Evolutionary conservation across 2,797 vertebrate species (phyloP), one percentile per base, ranked within the genome.

Genomic region (Pristis pectinata): DNA sequence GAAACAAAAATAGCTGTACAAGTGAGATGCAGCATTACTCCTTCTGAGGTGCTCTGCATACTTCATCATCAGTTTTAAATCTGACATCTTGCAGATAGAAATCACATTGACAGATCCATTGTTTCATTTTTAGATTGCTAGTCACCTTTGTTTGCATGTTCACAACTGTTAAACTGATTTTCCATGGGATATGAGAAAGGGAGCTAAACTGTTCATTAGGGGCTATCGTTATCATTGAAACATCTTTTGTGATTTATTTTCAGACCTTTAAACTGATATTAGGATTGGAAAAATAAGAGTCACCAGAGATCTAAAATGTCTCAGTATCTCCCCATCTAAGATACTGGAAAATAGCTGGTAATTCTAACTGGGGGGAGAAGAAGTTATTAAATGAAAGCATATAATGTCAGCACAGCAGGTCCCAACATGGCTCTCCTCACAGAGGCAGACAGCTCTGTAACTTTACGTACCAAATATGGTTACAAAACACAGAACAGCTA

Each of bases 1-100:
- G 37, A 70, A 87, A 61, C 56, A 92, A 91, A 92, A 70, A 41
- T 56, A 74, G 67, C 91, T 72, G 67, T 27, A 93, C 44, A 91
- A 72, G 49, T 49, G 61, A 91, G 53, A 92, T 37, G 37, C 34
- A 70, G 41, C 59, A 2, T 94, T 53, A 15, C 30, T n/a, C 27
- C 1, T 19, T 34, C 13, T 93, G 41, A 74, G 67, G 24, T 53
- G 22, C 22, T 34, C 44, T 34, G 7, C 41, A 76, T 94, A 94
- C 74, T 94, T 94, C 41, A 94, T 10, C 49, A 76, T 27, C 15
- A 3, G 41, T 94, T 53, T 74, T 19, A 72, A 49, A 53, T 34
- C 44, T 94, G 92, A 19, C 17, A 56, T n/a, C 70, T 94, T 76
- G 37, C 30, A 76, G 30, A 94, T 34, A 9, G 44, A 76, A 76